Conservation (phyloP, 2,113 vertebrate species). For the Trematocara variabile region DNA sequence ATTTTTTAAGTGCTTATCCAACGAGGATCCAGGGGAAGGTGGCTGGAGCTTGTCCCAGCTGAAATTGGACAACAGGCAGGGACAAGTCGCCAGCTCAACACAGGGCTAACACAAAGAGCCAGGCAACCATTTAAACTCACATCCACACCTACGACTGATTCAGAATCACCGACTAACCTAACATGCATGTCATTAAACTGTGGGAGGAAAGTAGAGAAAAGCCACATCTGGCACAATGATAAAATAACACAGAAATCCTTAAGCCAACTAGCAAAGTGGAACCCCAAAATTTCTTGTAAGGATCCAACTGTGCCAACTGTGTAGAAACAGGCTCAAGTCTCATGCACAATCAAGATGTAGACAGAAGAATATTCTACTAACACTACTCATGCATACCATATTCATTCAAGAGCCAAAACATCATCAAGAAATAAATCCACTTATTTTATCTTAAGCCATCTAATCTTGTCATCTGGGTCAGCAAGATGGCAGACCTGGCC, state of each 20-base stretch:
- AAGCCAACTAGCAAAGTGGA: background rate
- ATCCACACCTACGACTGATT: background rate
- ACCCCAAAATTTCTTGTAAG: background rate
- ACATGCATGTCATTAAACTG: background rate
- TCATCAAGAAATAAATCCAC: background rate
- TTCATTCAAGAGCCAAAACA: background rate
- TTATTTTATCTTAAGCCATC: background rate
- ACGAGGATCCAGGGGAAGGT: background rate
- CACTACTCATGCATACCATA: background rate
- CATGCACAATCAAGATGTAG: background rate
- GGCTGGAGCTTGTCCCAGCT: background rate
- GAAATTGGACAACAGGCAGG: background rate
- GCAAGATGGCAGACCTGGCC: background rate
- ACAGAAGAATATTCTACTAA: background rate
- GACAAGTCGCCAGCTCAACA: background rate
- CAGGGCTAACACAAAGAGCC: background rate
- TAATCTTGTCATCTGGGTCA: background rate
- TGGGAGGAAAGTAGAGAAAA: background rate
- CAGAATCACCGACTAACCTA: background rate
- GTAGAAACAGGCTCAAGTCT: background rate
- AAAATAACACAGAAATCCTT: background rate
- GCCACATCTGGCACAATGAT: background rate
- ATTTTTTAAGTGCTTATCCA: background rate
- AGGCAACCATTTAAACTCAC: background rate
- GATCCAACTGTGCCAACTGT: background rate